Evolutionary conservation across 2,113 vertebrate genomes (phyloP), one percentile per base, ranked within the genome.

Genomic region (Todiramphus saurophagus): DNA sequence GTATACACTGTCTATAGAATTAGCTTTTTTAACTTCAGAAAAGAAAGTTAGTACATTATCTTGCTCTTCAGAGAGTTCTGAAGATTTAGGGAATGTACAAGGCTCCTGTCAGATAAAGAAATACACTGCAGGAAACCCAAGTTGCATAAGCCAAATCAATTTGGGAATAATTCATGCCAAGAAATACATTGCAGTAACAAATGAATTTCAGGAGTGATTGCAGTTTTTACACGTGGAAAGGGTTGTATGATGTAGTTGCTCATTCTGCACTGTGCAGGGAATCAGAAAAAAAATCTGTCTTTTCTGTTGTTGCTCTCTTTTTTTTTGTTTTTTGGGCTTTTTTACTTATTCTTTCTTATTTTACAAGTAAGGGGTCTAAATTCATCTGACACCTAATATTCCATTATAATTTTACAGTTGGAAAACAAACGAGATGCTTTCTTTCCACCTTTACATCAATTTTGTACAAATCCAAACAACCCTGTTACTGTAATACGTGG

Each of bases 401-500:
- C 48, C 44, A 74, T 97, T 97, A 69, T 92, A 89, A 97, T 98
- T 97, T 93, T 97, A 39, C 98, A 99, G 99, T 98, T 99, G 96
- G 99, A 99, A 98, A 99, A 99, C 97, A 99, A 99, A 98, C 98
- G 99, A 97, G 99, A 99, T 85, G 99, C 99, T 96, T 99, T 99
- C 98, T 99, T 99, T 98, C 99, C 99, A 94, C 99, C 99, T 53
- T 98, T 99, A 94, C 99, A 99, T 96, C 99, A 99, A 97, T 99
- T 99, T 98, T 99, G 99, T 98, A 99, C 99, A 97, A 99, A 99
- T 98, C 98, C 99, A 81, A 98, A 99, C 98, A 99, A 99, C 98
- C 99, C 99, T 51, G 99, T 99, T 98, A 99, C 99, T 82, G 99
- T 99, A 98, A 99, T 99, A 97, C 98, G 99, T 98, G 99, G 99